Conservation (phyloP, 2,888 invertebrate species). For the Caenorhabditis sp. region DNA sequence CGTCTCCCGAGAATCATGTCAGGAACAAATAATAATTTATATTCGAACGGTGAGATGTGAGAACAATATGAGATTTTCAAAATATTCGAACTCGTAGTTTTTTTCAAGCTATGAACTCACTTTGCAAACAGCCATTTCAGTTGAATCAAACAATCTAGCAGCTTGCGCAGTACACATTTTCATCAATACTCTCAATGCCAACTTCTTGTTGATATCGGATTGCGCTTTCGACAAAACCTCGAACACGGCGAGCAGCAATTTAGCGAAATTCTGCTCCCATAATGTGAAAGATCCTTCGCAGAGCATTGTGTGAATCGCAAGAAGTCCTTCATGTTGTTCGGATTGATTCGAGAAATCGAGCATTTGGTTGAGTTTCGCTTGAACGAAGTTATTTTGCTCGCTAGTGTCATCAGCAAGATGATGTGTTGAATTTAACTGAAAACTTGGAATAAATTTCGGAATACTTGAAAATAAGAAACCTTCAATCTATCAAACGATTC, state of each 20-base stretch:
- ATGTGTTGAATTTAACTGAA: conserved; percentile 30
- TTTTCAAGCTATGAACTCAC: too few relatives aligned
- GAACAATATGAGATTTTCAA: too few relatives aligned
- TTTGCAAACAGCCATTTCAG: conserved; percentile 33
- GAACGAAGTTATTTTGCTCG: conserved; percentile 22
- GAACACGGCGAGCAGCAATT: conserved; percentile 26
- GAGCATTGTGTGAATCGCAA: conserved; percentile 27
- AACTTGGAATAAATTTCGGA: too few relatives aligned
- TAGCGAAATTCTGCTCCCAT: conserved; percentile 35
- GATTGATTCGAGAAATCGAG: neutral
- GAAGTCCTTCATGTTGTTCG: conserved; percentile 23
- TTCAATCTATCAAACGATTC: conserved; percentile 34
- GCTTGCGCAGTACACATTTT: conserved; percentile 42
- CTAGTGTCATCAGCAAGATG: conserved; percentile 22
- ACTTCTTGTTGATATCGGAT: conserved; percentile 28
- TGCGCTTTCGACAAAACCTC: conserved; percentile 16
- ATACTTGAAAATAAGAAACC: too few relatives aligned
- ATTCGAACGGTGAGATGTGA: too few relatives aligned
- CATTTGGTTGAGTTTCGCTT: conserved; percentile 15
- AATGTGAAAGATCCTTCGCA: conserved; percentile 43
- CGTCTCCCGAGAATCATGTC: too few relatives aligned
- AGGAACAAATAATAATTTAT: too few relatives aligned
- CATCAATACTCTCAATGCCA: conserved; percentile 31
- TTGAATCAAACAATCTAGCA: conserved; percentile 35
- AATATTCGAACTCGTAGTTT: too few relatives aligned